Percentiles rank a stretch among this genome's conserved stretches.
Evolutionary conservation across 1,140 invertebrate genomes (phyloP).

Genomic region (Drosophila repletoides): DNA sequence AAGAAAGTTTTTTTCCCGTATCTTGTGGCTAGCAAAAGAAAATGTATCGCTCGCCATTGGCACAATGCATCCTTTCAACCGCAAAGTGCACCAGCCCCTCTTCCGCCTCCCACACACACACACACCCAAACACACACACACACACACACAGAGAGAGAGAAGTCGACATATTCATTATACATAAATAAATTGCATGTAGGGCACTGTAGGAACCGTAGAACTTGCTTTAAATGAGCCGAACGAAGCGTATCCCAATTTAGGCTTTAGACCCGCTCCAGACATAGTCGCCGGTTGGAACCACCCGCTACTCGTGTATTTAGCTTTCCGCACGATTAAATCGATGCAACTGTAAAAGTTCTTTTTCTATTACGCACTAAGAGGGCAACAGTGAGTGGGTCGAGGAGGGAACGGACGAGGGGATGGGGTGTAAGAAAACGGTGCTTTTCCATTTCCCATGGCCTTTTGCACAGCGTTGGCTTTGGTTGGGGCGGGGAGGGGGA

Average conservation of each 20-base stretch:
- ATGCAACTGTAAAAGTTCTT: slow-evolving; percentile 80
- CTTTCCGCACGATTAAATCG: slow-evolving; percentile 82
- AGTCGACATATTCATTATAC: slow-evolving; percentile 61
- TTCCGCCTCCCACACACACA: neutral
- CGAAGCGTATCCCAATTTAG: slow-evolving; percentile 80
- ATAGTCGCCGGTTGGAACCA: slow-evolving; percentile 42
- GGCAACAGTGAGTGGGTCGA: neutral
- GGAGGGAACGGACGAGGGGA: neutral
- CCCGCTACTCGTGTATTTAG: slow-evolving; percentile 59
- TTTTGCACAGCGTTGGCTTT: slow-evolving; percentile 50
- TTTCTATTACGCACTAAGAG: slow-evolving; percentile 66
- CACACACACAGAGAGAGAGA: neutral
- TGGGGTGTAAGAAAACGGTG: neutral
- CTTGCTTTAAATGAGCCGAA: slow-evolving; percentile 76
- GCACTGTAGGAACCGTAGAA: slow-evolving; percentile 61
- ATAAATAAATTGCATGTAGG: slow-evolving; percentile 74
- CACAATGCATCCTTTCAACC: slow-evolving; percentile 79
- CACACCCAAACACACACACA: neutral
- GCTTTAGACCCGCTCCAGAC: slow-evolving; percentile 63
- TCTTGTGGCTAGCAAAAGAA: slow-evolving; percentile 54
- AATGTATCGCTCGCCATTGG: slow-evolving; percentile 67
- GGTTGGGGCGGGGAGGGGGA: too few relatives aligned
- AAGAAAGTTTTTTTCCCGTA: slow-evolving; percentile 66
- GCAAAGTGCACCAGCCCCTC: slow-evolving; percentile 59
- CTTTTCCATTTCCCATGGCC: slow-evolving; percentile 45